Percentiles rank a stretch among this genome's conserved stretches.
phyloP scores from a whole-genome alignment of 2,113 vertebrate genomes.

The Elgaria multicarinata region DNA sequence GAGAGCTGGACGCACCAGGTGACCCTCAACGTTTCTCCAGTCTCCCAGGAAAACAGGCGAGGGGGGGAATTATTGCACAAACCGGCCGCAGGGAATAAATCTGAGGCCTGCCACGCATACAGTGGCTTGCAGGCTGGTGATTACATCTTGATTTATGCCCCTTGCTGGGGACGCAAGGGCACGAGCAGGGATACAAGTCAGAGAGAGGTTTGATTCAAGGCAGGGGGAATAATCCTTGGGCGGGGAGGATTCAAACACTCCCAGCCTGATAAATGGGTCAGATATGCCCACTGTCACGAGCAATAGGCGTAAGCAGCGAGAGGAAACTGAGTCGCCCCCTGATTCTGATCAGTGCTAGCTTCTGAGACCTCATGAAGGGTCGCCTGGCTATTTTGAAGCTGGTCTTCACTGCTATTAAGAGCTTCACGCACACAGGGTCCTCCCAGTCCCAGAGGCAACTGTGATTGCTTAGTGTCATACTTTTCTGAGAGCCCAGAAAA shows the following conservation, averaged over 20 bases:
- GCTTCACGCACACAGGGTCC: not conserved
- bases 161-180: not conserved
- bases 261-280: not conserved
- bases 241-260: rapidly evolving
- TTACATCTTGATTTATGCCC: not conserved
- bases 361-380: not conserved
- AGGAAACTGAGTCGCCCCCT: not conserved
- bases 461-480: no score
- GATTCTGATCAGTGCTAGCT: not conserved
- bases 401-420: not conserved
- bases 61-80: not conserved
- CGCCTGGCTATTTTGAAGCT: not conserved
- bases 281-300: not conserved
- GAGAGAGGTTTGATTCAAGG: not conserved
- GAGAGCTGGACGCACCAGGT: not conserved
- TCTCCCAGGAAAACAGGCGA: not conserved
- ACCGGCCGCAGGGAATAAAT: not conserved
- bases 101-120: not conserved
- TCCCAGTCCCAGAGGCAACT: not conserved
- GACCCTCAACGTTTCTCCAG: no score
- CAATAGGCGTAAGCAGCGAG: not conserved
- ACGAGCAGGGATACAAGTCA: not conserved
- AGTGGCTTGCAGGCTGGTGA: not conserved
- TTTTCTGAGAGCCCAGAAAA: no score
- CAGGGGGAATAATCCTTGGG: rapidly evolving